Evolutionary conservation across 2,797 vertebrate species (phyloP).

Genomic region (Rhinichthys osculus): DNA sequence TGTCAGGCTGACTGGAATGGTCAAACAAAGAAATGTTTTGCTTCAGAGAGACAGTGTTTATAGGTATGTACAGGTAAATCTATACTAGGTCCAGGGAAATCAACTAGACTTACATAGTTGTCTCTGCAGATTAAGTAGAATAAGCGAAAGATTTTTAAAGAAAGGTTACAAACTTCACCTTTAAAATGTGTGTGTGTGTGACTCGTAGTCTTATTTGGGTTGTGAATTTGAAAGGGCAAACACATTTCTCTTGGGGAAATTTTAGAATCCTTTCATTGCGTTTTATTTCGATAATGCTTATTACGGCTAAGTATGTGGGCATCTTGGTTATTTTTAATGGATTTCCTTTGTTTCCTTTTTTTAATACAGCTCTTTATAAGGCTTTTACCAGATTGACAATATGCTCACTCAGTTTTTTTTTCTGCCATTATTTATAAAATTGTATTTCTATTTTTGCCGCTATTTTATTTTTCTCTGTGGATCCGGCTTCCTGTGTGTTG

Average conservation of each 20-base stretch:
- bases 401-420: conserved; percentile 4
- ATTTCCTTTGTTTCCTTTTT: conserved; percentile 36
- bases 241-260: background rate
- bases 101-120: background rate
- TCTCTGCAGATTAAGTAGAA: background rate
- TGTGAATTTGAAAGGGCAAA: conserved; percentile 1
- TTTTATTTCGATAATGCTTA: conserved; percentile 30
- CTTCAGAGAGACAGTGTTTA: background rate
- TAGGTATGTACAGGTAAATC: background rate
- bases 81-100: background rate
- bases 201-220: background rate
- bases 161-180: background rate
- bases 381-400: conserved; percentile 31
- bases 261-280: background rate
- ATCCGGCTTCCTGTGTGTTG: conserved; percentile 79
- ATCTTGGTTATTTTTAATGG: background rate
- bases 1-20: background rate
- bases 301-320: background rate
- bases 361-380: conserved; percentile 27
- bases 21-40: background rate
- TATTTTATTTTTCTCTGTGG: conserved; percentile 69
- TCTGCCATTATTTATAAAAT: conserved; percentile 49
- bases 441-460: conserved; percentile 65
- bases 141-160: background rate
- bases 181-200: background rate